Evolutionary conservation across 1,140 invertebrate species (phyloP), one percentile per base, ranked within the genome.

Genomic region (Drosophila teissieri): DNA sequence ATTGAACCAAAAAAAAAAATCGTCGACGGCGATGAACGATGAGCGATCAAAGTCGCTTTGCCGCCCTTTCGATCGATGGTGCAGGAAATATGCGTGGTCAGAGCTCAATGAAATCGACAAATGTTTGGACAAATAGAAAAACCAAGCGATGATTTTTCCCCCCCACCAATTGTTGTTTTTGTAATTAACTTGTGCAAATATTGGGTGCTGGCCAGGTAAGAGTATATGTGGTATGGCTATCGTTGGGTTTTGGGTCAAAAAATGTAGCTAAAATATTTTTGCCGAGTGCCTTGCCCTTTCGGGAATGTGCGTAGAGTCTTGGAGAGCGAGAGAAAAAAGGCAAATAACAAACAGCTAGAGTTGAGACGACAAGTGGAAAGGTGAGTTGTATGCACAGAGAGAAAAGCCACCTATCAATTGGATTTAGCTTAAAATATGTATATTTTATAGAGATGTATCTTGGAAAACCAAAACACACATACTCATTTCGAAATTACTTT

Each of bases 81-180:
- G 76, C 54, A 39, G 84, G 83, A 86, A 85, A 85, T 73, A 67
- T 86, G 82, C 62, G 70, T 76, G 81, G 80, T 69, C 79, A 88
- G 83, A 83, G 82, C 82, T 88, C 79, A 88, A 88, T 88, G 84
- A 89, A 88, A 89, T 88, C 83, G 84, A 88, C 84, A 88, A 88
- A 88, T 88, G 83, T 88, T 88, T 88, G 75, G 83, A 89, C 84
- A 88, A 88, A 88, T 88, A 88, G 81, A 63, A 75, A 78, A 82
- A 57, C 83, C 73, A 73, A 86, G 70, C 77, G 83, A 85, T 85
- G 64, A 65, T 58, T 62, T 39, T 61, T 48, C 60, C 51, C 36
- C 40, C 52, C 22, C 22, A 4, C 22, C 22, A 3, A 11, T 49
- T 82, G 83, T 86, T 86, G 82, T 76, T 83, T 88, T 72, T 88